Evolutionary conservation across 2,888 invertebrate genomes (phyloP).

Genomic region (Rotaria macrura): DNA sequence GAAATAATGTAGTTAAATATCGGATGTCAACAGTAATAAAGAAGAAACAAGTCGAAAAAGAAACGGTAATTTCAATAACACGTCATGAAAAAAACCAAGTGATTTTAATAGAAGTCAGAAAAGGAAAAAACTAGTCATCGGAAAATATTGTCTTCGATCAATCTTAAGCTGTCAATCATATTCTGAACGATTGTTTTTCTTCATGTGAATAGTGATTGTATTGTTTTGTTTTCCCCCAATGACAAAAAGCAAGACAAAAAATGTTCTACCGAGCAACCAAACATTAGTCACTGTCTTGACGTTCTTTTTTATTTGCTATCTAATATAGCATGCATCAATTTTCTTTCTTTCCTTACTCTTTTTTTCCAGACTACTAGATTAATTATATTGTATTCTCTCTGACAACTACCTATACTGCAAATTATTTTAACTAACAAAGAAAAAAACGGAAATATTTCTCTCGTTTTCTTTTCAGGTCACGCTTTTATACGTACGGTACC

Average conservation of each 20-base stretch:
- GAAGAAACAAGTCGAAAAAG: background rate
- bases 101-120: background rate
- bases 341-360: background rate
- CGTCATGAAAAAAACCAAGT: background rate
- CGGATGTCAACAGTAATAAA: background rate
- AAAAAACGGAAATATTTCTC: background rate
- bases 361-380: too few relatives aligned
- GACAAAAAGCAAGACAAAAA: background rate
- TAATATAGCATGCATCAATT: background rate
- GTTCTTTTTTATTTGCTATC: background rate
- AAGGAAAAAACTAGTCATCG: background rate
- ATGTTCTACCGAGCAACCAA: background rate
- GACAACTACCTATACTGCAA: background rate
- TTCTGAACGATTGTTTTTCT: background rate
- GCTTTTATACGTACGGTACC: constrained; percentile 40
- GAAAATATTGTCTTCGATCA: background rate
- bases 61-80: background rate
- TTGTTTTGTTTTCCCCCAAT: too few relatives aligned
- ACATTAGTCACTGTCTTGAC: background rate
- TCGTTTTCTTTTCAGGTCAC: constrained; percentile 40
- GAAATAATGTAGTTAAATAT: background rate
- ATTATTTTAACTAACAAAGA: background rate
- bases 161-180: background rate
- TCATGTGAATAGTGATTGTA: background rate
- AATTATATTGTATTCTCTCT: too few relatives aligned